These are phyloP conservation scores for Bothrops jararaca DNA, from an alignment of 2,113 vertebrate genomes.

Conservation along the genomic window DNA sequence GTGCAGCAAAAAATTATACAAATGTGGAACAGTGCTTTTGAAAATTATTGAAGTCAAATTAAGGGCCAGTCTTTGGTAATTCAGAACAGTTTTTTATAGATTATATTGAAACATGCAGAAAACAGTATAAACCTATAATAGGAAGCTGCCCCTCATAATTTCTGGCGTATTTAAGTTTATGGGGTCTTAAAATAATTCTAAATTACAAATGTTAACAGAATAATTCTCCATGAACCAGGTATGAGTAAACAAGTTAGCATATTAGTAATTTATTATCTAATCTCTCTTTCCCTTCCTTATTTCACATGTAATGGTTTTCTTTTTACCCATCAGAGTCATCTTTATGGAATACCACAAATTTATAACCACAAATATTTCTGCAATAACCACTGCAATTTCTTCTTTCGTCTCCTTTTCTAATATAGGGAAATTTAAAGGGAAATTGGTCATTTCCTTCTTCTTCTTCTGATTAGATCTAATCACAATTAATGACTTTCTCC, in stretches of 20 bases:
- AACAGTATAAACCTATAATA: not conserved
- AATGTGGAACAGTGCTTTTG: not conserved
- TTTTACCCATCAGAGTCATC: not conserved
- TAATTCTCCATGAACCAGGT: not conserved
- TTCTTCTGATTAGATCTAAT: slow-evolving; percentile 53
- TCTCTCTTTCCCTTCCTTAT: not conserved
- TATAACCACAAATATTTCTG: not conserved
- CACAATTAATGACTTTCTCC: slow-evolving; percentile 43
- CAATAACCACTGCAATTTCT: not conserved
- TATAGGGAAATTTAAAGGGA: not conserved
- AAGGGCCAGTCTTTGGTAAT: not conserved
- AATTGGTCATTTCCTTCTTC: slow-evolving; percentile 24
- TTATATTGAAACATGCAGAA: not conserved
- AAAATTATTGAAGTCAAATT: not conserved
- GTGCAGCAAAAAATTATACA: not conserved
- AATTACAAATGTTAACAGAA: slow-evolving; percentile 1
- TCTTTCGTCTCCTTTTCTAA: not conserved
- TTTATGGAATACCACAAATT: not conserved
- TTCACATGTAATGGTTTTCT: not conserved
- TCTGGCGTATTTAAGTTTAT: not conserved
- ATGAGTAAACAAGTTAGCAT: not conserved
- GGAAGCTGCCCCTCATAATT: too few species aligned
- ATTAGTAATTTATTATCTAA: not conserved
- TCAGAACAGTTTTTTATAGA: not conserved
- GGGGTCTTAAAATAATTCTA: not conserved